Evolutionary conservation across 2,888 invertebrate genomes (phyloP).

Genomic region (Drosophila atroscutellata): DNA sequence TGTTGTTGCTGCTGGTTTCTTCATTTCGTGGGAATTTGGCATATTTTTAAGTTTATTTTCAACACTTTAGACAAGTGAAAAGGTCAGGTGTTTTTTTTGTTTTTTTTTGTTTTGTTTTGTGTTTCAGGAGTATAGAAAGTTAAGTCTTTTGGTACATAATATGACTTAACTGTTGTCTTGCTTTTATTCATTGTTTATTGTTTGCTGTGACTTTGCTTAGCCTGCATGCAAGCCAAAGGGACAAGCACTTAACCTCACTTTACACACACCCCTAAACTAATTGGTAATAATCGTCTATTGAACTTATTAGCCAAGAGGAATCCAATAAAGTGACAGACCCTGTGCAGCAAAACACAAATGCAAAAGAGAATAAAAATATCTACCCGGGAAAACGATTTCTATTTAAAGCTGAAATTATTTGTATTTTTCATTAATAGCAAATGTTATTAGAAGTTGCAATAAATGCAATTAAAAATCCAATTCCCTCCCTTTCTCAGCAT

Average conservation of each 20-base stretch:
- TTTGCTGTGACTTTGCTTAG: slow-evolving; percentile 21
- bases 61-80: slow-evolving; percentile 29
- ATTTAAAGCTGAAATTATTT: not conserved
- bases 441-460: not conserved
- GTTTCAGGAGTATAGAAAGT: slow-evolving; percentile 3
- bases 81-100: slow-evolving; percentile 44
- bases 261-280: slow-evolving; percentile 37
- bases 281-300: slow-evolving; percentile 74
- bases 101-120: not conserved
- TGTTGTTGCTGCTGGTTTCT: slow-evolving; percentile 15
- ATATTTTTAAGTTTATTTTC: slow-evolving; percentile 35
- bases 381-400: not conserved
- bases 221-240: slow-evolving; percentile 3
- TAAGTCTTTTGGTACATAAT: not conserved
- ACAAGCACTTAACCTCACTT: slow-evolving; percentile 53
- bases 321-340: slow-evolving; percentile 68
- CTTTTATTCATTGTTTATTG: slow-evolving; percentile 4
- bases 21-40: slow-evolving; percentile 59
- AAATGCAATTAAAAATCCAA: not conserved
- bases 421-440: not conserved
- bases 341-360: slow-evolving; percentile 15
- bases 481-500: not conserved
- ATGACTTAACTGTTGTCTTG: slow-evolving; percentile 4
- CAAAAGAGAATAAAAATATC: not conserved
- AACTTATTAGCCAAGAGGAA: slow-evolving; percentile 64